Evolutionary conservation across 2,888 invertebrate genomes (phyloP).

Genomic region (Flabesymbios commensalis): DNA sequence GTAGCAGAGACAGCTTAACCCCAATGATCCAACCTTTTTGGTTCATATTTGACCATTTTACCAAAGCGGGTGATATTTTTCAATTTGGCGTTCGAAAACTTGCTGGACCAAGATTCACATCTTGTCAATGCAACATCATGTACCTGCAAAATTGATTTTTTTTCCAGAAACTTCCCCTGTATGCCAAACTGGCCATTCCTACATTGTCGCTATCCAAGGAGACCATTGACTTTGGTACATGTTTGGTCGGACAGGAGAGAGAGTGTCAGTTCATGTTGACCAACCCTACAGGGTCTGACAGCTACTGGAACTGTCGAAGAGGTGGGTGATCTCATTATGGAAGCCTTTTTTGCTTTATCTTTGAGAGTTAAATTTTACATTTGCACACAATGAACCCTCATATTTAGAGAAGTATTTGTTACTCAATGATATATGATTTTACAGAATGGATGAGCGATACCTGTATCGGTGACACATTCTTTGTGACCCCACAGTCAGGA

Average conservation of each 20-base stretch:
- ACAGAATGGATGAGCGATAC: slow-evolving; percentile 15
- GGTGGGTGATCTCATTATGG: slow-evolving; percentile 38
- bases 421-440: neutral
- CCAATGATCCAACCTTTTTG: too few relatives aligned
- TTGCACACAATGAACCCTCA: neutral
- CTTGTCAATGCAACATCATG: too few relatives aligned
- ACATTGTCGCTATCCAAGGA: slow-evolving; percentile 47
- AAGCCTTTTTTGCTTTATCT: too few relatives aligned
- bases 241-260: slow-evolving; percentile 55
- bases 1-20: too few relatives aligned
- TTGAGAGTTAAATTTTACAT: too few relatives aligned
- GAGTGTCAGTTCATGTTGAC: slow-evolving; percentile 43
- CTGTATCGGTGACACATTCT: slow-evolving; percentile 45
- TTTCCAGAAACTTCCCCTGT: slow-evolving; percentile 48
- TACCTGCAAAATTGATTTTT: too few relatives aligned
- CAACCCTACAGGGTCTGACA: slow-evolving; percentile 50
- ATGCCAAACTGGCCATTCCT: slow-evolving; percentile 51
- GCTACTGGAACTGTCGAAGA: slow-evolving; percentile 43
- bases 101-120: too few relatives aligned
- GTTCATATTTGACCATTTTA: too few relatives aligned
- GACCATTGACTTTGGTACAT: slow-evolving; percentile 55
- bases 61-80: too few relatives aligned
- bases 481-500: slow-evolving; percentile 44
- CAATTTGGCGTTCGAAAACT: too few relatives aligned
- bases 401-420: slow-evolving; percentile 1